phyloP scores from a whole-genome alignment of 2,888 invertebrate genomes.

The Drosophila multiciliata region DNA sequence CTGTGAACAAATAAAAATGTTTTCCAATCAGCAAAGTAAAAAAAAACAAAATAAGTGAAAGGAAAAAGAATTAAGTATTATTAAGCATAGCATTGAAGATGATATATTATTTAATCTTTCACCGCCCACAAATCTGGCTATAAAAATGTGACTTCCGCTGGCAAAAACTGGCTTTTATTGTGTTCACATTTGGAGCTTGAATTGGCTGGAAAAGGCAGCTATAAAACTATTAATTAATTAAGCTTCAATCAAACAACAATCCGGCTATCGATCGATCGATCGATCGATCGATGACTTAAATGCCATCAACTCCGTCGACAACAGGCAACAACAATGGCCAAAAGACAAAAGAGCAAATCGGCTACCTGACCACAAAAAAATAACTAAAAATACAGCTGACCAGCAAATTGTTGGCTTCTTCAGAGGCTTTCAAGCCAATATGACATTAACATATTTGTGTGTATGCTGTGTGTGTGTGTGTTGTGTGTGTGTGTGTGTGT shows the following conservation, averaged over 20 bases:
- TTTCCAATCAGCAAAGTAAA: neutral
- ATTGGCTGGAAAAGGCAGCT: constrained; percentile 51
- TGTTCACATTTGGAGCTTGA: constrained; percentile 40
- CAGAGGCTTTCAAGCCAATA: constrained; percentile 32
- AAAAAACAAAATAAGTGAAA: neutral
- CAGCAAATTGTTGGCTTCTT: constrained; percentile 35
- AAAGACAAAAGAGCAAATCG: constrained; percentile 55
- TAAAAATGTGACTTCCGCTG: constrained; percentile 41
- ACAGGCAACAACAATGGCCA: constrained; percentile 17
- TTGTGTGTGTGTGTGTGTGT: constrained; percentile 23
- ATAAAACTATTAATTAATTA: constrained; percentile 70
- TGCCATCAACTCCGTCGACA: constrained; percentile 64
- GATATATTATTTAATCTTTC: neutral
- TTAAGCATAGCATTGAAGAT: neutral
- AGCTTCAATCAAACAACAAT: constrained; percentile 68
- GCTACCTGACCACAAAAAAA: constrained; percentile 45
- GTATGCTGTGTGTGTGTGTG: constrained; percentile 12
- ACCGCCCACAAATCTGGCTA: constrained; percentile 20
- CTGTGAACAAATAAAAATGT: constrained; percentile 13
- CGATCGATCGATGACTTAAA: constrained; percentile 52
- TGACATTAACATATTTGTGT: constrained; percentile 73
- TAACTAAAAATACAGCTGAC: constrained; percentile 41
- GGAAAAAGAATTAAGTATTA: neutral
- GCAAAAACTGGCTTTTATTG: constrained; percentile 31
- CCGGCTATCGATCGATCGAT: constrained; percentile 12